These are phyloP conservation scores for Garra rufa DNA, from an alignment of 2,113 vertebrate genomes.

Conservation along the genomic window DNA sequence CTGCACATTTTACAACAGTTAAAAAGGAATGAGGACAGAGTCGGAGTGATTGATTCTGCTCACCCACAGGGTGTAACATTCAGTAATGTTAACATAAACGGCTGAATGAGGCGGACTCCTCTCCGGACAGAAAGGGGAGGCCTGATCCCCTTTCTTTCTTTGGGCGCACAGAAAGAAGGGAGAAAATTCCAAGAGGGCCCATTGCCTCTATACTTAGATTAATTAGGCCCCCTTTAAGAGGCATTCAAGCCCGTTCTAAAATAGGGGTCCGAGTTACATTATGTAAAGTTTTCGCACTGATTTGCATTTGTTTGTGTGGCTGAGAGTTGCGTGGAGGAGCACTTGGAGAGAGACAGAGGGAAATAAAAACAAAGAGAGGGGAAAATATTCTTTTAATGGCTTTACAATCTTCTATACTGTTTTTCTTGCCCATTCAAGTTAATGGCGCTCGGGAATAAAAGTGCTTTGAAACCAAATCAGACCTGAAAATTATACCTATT, in stretches of 20 bases:
- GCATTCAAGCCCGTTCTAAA: slow-evolving; percentile 84
- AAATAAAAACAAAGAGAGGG: slow-evolving; percentile 72
- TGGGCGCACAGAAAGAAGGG: slow-evolving; percentile 76
- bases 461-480: slow-evolving; percentile 54
- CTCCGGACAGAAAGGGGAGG: slow-evolving; percentile 76
- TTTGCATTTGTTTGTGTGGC: slow-evolving; percentile 97
- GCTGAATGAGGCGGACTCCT: slow-evolving; percentile 72
- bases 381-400: slow-evolving; percentile 80
- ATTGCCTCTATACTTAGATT: slow-evolving; percentile 91
- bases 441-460: slow-evolving; percentile 63
- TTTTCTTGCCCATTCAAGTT: slow-evolving; percentile 68
- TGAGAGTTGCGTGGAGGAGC: slow-evolving; percentile 70
- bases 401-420: slow-evolving; percentile 69
- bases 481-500: slow-evolving; percentile 29
- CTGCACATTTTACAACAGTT: slow-evolving; percentile 53
- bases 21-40: slow-evolving; percentile 57
- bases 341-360: slow-evolving; percentile 60
- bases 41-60: slow-evolving; percentile 74
- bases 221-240: slow-evolving; percentile 90
- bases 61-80: slow-evolving; percentile 49
- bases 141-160: slow-evolving; percentile 78
- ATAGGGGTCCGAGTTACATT: slow-evolving; percentile 79
- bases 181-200: slow-evolving; percentile 84
- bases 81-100: slow-evolving; percentile 76
- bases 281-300: slow-evolving; percentile 85